Percentiles rank a stretch among this genome's conserved stretches.
Conservation (phyloP, 1,140 invertebrate genomes). For the Pygmarrhopalites habei region DNA sequence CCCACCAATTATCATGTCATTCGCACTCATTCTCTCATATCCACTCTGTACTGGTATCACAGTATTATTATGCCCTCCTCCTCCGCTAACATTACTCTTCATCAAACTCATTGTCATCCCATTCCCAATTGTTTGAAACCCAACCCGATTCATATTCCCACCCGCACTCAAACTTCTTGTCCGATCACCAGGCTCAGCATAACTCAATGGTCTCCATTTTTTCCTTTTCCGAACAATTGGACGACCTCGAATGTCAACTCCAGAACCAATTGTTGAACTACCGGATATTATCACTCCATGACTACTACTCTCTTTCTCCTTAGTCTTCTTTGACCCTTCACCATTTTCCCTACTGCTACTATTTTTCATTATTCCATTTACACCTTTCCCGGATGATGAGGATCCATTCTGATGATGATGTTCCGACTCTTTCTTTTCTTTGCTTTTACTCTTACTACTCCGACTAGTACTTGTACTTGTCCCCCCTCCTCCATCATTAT, state of each 20-base stretch:
- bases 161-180: background rate
- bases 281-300: background rate
- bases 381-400: background rate
- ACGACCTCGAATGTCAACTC: constrained; percentile 3
- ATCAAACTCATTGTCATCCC: background rate
- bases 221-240: constrained; percentile 23
- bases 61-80: background rate
- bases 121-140: background rate
- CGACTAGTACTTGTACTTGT: background rate
- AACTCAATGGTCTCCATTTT: constrained; percentile 34
- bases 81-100: background rate
- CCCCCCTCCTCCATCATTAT: background rate
- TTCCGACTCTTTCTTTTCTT: constrained; percentile 3
- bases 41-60: no score
- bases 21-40: no score
- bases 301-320: background rate
- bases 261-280: background rate
- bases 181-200: constrained; percentile 28
- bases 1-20: background rate
- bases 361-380: background rate
- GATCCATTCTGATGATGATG: background rate
- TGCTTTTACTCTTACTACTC: background rate
- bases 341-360: background rate
- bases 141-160: background rate
- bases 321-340: background rate